These are phyloP conservation scores for Drosophila athabasca DNA, from an alignment of 1,140 invertebrate species.

Conservation along the genomic window DNA sequence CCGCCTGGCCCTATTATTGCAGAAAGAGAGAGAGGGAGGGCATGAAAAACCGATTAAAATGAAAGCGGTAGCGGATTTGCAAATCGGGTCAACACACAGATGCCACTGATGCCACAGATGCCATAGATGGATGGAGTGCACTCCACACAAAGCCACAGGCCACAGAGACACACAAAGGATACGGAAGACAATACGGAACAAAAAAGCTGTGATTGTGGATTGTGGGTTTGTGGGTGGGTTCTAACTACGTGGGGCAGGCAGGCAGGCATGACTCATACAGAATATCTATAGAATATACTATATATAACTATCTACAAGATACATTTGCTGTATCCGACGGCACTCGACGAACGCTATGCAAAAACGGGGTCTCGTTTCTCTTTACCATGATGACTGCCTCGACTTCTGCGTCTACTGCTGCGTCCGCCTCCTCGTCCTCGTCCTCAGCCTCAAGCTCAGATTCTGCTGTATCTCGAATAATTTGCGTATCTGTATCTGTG, in stretches of 20 bases:
- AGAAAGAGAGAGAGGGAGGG: not conserved
- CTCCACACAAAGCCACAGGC: not conserved
- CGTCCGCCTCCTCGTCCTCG: conserved; percentile 49
- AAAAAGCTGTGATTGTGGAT: too few species aligned
- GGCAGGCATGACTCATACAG: not conserved
- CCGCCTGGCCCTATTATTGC: conserved; percentile 73
- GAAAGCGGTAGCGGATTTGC: conserved; percentile 32
- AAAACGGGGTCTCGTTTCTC: conserved; percentile 1
- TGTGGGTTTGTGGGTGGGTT: too few species aligned
- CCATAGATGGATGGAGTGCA: conserved; percentile 31
- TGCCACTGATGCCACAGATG: conserved; percentile 26
- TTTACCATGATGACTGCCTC: conserved; percentile 82
- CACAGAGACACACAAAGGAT: conserved; percentile 17
- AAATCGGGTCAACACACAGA: conserved; percentile 60
- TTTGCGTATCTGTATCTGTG: not conserved
- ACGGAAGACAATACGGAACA: conserved; percentile 19
- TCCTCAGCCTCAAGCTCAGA: not conserved
- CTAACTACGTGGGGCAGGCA: too few species aligned
- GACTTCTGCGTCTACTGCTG: conserved; percentile 68
- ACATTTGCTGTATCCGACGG: not conserved
- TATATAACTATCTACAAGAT: not conserved
- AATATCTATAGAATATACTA: not conserved
- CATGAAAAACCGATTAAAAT: conserved; percentile 44
- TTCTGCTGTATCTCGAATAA: conserved; percentile 12
- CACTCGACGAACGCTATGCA: not conserved